Evolutionary conservation across 1,140 invertebrate genomes (phyloP).

Genomic region (Paraescarpia echinospica): DNA sequence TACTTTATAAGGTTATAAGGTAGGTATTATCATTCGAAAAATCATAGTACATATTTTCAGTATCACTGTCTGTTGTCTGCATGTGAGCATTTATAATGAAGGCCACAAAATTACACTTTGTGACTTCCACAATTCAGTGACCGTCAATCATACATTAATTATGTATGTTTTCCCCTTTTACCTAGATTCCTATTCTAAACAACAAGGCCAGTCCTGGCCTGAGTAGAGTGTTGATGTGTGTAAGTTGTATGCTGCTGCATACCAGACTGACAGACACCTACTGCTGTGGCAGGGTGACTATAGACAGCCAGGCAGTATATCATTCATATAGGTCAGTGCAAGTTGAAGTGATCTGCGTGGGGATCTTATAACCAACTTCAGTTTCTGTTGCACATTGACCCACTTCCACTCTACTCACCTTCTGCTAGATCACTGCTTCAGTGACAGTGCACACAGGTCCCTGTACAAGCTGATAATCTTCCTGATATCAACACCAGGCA

Average conservation of each 20-base stretch:
- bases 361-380: not conserved
- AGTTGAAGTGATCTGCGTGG: not conserved
- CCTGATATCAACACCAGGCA: not conserved
- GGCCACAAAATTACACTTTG: not conserved
- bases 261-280: not conserved
- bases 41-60: not conserved
- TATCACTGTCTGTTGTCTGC: not conserved
- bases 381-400: not conserved
- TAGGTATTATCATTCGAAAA: not conserved
- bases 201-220: not conserved
- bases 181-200: not conserved
- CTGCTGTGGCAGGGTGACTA: not conserved
- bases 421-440: not conserved
- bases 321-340: not conserved
- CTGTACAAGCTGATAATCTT: not conserved
- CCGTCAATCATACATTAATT: too few species aligned
- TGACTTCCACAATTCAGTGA: not conserved
- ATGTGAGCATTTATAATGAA: not conserved
- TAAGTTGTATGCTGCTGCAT: not conserved
- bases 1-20: too few species aligned
- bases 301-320: not conserved
- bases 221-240: not conserved
- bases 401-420: not conserved
- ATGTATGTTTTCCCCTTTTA: not conserved
- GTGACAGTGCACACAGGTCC: not conserved